A percentile compares a stretch with the other conserved stretches of the same genome.
phyloP scores from a whole-genome alignment of 2,797 vertebrate genomes.

The Typhlichthys subterraneus region DNA sequence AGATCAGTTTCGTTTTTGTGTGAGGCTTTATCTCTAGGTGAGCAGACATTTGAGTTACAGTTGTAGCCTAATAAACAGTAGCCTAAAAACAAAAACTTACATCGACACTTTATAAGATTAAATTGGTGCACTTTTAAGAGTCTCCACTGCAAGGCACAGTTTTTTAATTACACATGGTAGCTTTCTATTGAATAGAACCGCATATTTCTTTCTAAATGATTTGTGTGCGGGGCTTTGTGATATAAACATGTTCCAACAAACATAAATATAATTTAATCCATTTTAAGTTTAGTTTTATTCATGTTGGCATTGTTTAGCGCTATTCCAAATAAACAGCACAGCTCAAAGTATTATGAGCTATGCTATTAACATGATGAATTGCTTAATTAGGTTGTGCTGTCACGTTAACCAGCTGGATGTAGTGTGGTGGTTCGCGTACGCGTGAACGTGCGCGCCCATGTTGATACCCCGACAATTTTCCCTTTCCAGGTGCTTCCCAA shows the following conservation, averaged over 20 bases:
- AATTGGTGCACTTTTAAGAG: slow-evolving; percentile 16
- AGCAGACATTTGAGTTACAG: too few species aligned
- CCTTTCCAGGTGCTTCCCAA: slow-evolving; percentile 29
- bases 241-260: too few species aligned
- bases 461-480: slow-evolving; percentile 26
- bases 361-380: not conserved
- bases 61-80: too few species aligned
- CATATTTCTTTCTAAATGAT: too few species aligned
- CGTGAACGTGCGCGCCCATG: slow-evolving; percentile 5
- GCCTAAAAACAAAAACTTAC: not conserved
- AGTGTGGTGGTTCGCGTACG: not conserved
- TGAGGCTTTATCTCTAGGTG: too few species aligned
- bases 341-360: too few species aligned
- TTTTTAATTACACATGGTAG: slow-evolving; percentile 14
- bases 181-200: not conserved
- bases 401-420: not conserved
- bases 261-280: too few species aligned
- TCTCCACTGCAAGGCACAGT: slow-evolving; percentile 33
- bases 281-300: too few species aligned
- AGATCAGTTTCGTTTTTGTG: too few species aligned
- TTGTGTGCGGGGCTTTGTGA: too few species aligned
- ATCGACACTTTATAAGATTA: not conserved
- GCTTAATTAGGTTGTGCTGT: not conserved
- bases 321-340: too few species aligned
- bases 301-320: too few species aligned